phyloP scores from a whole-genome alignment of 2,888 invertebrate species.

The Resseliella maxima region DNA sequence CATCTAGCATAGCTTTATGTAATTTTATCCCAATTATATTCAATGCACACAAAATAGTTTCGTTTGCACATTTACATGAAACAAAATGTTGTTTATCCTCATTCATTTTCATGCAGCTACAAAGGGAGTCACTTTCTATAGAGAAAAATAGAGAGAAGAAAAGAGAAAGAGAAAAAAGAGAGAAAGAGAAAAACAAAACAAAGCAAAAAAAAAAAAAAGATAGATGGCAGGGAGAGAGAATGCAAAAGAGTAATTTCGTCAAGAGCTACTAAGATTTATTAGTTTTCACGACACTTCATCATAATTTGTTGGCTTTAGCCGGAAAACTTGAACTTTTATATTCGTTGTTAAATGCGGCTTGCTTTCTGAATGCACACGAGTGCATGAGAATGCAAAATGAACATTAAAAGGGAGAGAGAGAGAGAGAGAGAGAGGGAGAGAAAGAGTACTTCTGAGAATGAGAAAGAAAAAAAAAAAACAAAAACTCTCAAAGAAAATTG shows the following conservation, averaged over 20 bases:
- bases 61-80: not conserved
- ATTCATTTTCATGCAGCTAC: not conserved
- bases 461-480: not conserved
- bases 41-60: not conserved
- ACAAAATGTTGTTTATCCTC: not conserved
- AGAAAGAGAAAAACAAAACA: too few relatives aligned
- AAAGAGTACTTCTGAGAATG: not conserved
- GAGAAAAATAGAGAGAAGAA: too few relatives aligned
- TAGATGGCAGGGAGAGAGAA: not conserved
- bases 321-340: conserved; percentile 47
- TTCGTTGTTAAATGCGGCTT: not conserved
- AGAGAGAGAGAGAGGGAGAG: not conserved
- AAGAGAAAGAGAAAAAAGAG: too few relatives aligned
- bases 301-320: conserved; percentile 49
- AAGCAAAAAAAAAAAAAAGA: too few relatives aligned
- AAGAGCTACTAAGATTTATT: conserved; percentile 46
- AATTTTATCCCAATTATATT: conserved; percentile 35
- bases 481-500: not conserved
- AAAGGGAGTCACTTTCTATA: too few relatives aligned
- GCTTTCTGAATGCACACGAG: not conserved
- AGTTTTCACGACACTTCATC: conserved; percentile 51
- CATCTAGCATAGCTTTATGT: not conserved
- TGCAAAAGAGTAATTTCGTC: conserved; percentile 25
- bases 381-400: too few relatives aligned
- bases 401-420: not conserved